A percentile compares a stretch with the other conserved stretches of the same genome.
Evolutionary conservation across 2,797 vertebrate genomes (phyloP).

Genomic region (Pseudocheirus occidentalis): DNA sequence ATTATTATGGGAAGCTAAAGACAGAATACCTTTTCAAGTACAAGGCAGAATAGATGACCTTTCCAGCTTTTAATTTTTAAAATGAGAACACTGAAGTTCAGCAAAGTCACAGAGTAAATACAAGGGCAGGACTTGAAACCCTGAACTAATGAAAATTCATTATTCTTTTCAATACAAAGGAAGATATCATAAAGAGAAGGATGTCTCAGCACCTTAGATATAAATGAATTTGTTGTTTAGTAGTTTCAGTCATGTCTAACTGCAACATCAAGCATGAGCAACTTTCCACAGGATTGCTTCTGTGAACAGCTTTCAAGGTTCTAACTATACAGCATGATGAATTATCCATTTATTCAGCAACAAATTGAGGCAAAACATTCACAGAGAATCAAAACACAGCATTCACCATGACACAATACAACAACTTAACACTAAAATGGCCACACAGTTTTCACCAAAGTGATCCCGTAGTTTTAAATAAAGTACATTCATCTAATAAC

Average conservation of each 20-base stretch:
- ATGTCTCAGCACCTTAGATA: background rate
- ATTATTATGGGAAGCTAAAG: background rate
- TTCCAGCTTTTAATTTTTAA: background rate
- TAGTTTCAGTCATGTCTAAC: background rate
- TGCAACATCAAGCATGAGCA: too few relatives aligned
- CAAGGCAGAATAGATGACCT: background rate
- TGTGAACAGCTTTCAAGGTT: too few relatives aligned
- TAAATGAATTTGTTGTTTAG: background rate
- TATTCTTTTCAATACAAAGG: background rate
- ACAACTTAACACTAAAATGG: too few relatives aligned
- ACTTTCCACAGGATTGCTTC: too few relatives aligned
- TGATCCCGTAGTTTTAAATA: too few relatives aligned
- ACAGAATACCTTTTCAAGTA: background rate
- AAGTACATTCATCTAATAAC: too few relatives aligned
- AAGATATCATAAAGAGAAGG: background rate
- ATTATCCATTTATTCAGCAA: too few relatives aligned
- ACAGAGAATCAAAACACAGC: too few relatives aligned
- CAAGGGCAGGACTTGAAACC: background rate
- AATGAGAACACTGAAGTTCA: background rate
- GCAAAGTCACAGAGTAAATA: background rate
- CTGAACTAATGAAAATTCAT: background rate
- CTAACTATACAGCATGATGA: too few relatives aligned
- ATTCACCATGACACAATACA: too few relatives aligned
- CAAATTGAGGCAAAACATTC: too few relatives aligned
- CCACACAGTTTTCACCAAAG: too few relatives aligned